Evolutionary conservation across 2,888 invertebrate species (phyloP).

Genomic region (Lydus trimaculatus): DNA sequence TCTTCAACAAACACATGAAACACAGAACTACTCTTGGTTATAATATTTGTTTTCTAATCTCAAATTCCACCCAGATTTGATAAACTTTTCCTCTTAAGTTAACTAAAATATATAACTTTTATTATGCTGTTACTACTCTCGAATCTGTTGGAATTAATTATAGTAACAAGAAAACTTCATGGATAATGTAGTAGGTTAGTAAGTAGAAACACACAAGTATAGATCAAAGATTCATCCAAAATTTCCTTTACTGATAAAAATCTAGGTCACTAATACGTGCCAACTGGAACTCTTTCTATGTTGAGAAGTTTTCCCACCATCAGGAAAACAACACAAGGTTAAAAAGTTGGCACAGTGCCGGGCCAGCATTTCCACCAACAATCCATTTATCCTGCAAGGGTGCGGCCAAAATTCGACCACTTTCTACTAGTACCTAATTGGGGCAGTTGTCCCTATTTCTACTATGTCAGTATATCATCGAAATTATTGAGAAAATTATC

Average conservation of each 20-base stretch:
- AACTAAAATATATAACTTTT: too few relatives aligned
- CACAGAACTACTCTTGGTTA: too few relatives aligned
- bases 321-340: background rate
- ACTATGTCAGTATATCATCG: background rate
- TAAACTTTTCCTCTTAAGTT: background rate
- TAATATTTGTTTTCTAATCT: background rate
- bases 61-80: background rate
- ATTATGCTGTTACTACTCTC: too few relatives aligned
- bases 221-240: background rate
- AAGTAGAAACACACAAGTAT: background rate
- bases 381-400: background rate
- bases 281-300: background rate
- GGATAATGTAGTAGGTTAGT: background rate
- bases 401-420: background rate
- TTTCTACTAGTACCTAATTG: background rate
- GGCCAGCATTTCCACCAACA: background rate
- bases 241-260: background rate
- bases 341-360: background rate
- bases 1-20: too few relatives aligned
- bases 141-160: background rate
- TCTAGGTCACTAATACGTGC: background rate
- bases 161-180: background rate
- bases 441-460: background rate
- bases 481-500: background rate
- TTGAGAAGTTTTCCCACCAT: background rate